Conservation (phyloP, 2,888 invertebrate genomes). For the Yponomeuta sedellus region DNA sequence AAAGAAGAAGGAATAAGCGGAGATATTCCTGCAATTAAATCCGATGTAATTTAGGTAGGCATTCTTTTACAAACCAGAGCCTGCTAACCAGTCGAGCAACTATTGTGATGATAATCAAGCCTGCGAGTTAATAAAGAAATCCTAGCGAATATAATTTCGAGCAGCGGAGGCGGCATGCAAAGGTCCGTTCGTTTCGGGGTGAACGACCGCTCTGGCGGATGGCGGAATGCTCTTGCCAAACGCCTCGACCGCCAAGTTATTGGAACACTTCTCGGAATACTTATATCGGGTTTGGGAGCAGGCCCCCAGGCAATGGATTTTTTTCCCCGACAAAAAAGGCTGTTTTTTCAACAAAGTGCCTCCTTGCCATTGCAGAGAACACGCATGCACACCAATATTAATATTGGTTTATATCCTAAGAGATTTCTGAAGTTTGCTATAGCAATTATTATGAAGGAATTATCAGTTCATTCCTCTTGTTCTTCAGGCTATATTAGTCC, state of each 20-base stretch:
- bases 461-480: too few species aligned
- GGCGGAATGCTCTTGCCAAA: slow-evolving; percentile 65
- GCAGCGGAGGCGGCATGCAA: slow-evolving; percentile 2
- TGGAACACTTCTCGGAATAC: slow-evolving; percentile 51
- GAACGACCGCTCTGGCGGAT: slow-evolving; percentile 40
- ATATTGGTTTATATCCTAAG: too few species aligned
- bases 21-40: background rate
- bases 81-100: background rate
- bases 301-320: background rate
- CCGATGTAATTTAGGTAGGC: background rate
- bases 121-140: slow-evolving; percentile 3
- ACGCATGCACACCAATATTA: too few species aligned
- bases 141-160: background rate
- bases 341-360: background rate
- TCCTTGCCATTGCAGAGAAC: too few species aligned
- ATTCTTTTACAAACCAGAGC: background rate
- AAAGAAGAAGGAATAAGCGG: too few species aligned
- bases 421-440: too few species aligned
- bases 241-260: slow-evolving; percentile 43
- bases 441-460: too few species aligned
- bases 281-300: slow-evolving; percentile 19
- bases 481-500: too few species aligned
- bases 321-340: background rate
- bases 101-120: background rate
- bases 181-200: slow-evolving; percentile 33